phyloP scores from a whole-genome alignment of 1,140 invertebrate species.

The Drosophila pruinosa region DNA sequence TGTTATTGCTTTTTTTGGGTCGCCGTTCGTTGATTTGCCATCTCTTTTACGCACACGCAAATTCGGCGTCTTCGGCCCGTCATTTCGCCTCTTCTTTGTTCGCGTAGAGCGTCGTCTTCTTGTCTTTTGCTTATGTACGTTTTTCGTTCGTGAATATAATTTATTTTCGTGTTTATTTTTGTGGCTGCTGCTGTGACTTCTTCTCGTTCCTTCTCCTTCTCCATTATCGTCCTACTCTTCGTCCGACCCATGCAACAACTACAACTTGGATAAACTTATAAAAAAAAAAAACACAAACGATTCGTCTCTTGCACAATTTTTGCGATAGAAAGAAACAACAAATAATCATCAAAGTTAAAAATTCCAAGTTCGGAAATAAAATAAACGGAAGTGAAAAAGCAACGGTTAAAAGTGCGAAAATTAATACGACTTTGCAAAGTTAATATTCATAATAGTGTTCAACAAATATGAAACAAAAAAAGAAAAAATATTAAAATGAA shows the following conservation, averaged over 20 bases:
- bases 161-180: constrained; percentile 69
- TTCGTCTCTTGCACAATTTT: constrained; percentile 51
- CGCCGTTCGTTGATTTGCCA: constrained; percentile 37
- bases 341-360: constrained; percentile 8
- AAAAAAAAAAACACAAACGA: constrained; percentile 20
- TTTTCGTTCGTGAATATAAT: constrained; percentile 74
- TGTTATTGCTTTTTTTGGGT: constrained; percentile 46
- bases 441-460: neutral
- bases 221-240: constrained; percentile 7
- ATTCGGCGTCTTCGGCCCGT: constrained; percentile 24
- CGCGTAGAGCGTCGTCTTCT: constrained; percentile 55
- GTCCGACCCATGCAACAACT: constrained; percentile 27
- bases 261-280: constrained; percentile 5
- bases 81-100: constrained; percentile 52
- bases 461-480: neutral
- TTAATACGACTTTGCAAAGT: neutral
- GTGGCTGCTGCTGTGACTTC: constrained; percentile 36
- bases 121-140: constrained; percentile 61
- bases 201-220: constrained; percentile 30
- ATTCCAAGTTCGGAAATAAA: constrained; percentile 16
- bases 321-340: constrained; percentile 15
- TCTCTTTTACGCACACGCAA: constrained; percentile 61
- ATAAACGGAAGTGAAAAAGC: constrained; percentile 31
- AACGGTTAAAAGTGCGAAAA: constrained; percentile 6
- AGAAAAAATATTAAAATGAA: constrained; percentile 29